Evolutionary conservation across 2,797 vertebrate genomes (phyloP).

Genomic region (Ptychobarbus kaznakovi): DNA sequence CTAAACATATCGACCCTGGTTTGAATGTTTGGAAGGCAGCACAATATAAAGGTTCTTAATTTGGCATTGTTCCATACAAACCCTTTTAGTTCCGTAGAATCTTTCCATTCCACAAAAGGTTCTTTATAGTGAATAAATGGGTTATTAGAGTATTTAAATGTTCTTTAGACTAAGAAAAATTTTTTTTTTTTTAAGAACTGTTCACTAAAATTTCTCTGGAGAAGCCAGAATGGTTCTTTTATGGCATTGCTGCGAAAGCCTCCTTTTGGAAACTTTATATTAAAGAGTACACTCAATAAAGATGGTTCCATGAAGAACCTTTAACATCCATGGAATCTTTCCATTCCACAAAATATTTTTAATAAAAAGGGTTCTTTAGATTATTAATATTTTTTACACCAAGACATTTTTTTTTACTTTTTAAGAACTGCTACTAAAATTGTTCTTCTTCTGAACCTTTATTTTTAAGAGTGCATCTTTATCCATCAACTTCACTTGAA

Average conservation of each 20-base stretch:
- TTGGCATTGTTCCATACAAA: not conserved
- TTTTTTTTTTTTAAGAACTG: not conserved
- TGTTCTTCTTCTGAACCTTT: not conserved
- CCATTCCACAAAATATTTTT: not conserved
- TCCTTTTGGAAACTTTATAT: too few relatives aligned
- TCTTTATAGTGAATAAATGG: not conserved
- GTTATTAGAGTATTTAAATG: not conserved
- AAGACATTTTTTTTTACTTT: too few relatives aligned
- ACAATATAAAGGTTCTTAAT: not conserved
- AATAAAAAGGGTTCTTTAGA: not conserved
- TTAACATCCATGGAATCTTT: not conserved
- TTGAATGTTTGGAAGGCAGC: not conserved
- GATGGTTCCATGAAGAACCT: not conserved
- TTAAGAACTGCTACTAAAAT: not conserved
- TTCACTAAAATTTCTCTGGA: not conserved
- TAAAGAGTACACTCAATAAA: not conserved
- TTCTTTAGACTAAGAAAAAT: not conserved
- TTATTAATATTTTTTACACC: not conserved
- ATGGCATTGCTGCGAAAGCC: not conserved
- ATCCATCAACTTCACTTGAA: not conserved
- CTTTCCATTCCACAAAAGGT: not conserved
- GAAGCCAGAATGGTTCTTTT: not conserved
- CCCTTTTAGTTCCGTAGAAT: not conserved
- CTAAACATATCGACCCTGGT: slow-evolving; percentile 16
- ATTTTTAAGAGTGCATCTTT: not conserved